Conservation (phyloP, 2,888 invertebrate species). For the Hirtodrosophila trivittata region DNA sequence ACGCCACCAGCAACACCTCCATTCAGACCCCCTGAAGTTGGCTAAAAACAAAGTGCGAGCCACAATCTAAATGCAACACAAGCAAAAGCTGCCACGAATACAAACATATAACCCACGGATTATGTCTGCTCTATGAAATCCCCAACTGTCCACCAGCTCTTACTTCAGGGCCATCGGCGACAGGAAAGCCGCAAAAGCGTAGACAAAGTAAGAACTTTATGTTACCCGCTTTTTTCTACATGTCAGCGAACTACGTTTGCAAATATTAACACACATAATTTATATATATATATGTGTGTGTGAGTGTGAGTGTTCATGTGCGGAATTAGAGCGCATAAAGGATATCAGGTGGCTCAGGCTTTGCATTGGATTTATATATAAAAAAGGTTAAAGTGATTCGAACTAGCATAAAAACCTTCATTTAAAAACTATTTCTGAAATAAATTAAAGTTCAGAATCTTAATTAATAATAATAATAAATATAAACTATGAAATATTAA, state of each 20-base stretch:
- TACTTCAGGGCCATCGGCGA: slow-evolving; percentile 40
- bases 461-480: too few relatives aligned
- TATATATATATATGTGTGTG: neutral
- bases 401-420: too few relatives aligned
- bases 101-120: slow-evolving; percentile 55
- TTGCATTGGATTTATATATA: too few relatives aligned
- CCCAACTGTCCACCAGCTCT: slow-evolving; percentile 61
- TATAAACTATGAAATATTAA: too few relatives aligned
- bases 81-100: slow-evolving; percentile 11
- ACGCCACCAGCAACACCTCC: slow-evolving; percentile 3
- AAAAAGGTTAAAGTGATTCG: too few relatives aligned
- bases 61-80: slow-evolving; percentile 30
- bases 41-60: slow-evolving; percentile 36
- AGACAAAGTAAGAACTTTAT: slow-evolving; percentile 32
- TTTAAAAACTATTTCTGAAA: too few relatives aligned
- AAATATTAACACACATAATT: slow-evolving; percentile 20
- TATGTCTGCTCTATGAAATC: slow-evolving; percentile 61
- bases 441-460: too few relatives aligned
- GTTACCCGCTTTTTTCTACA: slow-evolving; percentile 15
- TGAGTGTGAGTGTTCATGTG: slow-evolving; percentile 6
- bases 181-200: slow-evolving; percentile 49
- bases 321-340: slow-evolving; percentile 1
- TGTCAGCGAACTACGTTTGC: slow-evolving; percentile 9
- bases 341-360: neutral
- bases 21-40: slow-evolving; percentile 5